These are phyloP conservation scores for Ashinkailepas kermadecensis DNA, from an alignment of 2,888 invertebrate species.

Conservation along the genomic window DNA sequence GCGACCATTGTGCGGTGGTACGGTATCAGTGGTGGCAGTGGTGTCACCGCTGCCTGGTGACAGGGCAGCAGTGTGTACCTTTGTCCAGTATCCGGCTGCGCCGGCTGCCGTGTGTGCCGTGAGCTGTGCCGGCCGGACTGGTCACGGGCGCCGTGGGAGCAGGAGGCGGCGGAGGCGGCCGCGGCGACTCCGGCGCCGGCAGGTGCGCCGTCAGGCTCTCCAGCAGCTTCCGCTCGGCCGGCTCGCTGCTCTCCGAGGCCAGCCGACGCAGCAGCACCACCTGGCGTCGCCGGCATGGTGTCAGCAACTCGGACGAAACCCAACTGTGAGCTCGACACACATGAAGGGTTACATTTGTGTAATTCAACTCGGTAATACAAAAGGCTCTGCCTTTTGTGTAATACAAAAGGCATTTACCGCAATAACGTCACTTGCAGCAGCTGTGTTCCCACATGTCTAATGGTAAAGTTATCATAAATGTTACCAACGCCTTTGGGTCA, in stretches of 20 bases:
- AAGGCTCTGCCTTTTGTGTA: too few species aligned
- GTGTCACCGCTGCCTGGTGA: not conserved
- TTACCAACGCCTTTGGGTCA: too few species aligned
- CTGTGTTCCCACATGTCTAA: too few species aligned
- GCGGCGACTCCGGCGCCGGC: constrained; percentile 25
- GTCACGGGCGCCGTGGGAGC: not conserved
- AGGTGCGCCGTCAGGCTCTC: constrained; percentile 46
- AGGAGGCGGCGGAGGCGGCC: not conserved
- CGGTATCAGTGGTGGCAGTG: not conserved
- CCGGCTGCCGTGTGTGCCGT: not conserved
- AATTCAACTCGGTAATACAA: too few species aligned
- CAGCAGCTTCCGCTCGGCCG: constrained; percentile 64
- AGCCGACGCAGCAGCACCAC: constrained; percentile 14
- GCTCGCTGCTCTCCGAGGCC: constrained; percentile 52
- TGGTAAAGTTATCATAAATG: too few species aligned
- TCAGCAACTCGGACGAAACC: too few species aligned
- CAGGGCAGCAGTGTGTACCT: not conserved
- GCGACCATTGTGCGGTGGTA: not conserved
- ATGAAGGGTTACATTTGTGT: too few species aligned
- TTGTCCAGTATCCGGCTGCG: constrained; percentile 16
- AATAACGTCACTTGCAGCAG: too few species aligned
- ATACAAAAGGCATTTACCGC: too few species aligned
- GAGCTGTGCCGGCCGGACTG: not conserved
- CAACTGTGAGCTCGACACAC: too few species aligned
- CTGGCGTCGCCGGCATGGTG: not conserved